Evolutionary conservation across 2,888 invertebrate genomes (phyloP), one percentile per base, ranked within the genome.

Genomic region (Molorchus minor): DNA sequence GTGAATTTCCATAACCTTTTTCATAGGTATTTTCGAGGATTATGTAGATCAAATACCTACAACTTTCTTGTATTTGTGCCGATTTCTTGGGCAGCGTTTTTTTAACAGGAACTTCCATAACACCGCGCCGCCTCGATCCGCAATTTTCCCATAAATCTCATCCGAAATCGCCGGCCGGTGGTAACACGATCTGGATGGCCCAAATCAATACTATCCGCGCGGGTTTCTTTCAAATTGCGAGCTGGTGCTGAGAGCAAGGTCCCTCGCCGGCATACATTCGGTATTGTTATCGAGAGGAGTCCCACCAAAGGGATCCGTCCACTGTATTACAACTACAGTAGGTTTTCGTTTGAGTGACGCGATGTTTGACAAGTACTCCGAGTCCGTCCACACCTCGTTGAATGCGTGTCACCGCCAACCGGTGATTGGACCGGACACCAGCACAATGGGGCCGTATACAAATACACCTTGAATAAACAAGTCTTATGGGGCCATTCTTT

Each of bases 321-420:
- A 59, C 38, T 54, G 43, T 59, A 55, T 56, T n/a, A n/a, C n/a
- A n/a, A n/a, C n/a, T n/a, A 62, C 56, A 43, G 57, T 56, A 45
- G 58, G 51, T 55, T 60, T 60, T 60, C 58, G 55, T 63, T 57
- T 70, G 73, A 71, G 67, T 78, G 77, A 78, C 77, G 74, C 71
- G 71, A 72, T 80, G 78, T 79, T 79, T 80, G 79, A 79, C 79
- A 76, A 75, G 75, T 75, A 73, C 76, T 79, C 73, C 73, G 72
- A 73, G 72, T 71, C 70, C 71, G 76, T 78, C 79, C 77, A 77
- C 77, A 78, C 78, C 78, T 78, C 70, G 66, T 36, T 77, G 77
- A 79, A 79, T 78, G 74, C 74, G 70, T 75, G 78, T 78, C 77
- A 77, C 72, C 73, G 62, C 55, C 67, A 65, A 67, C 70, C 71